These are phyloP conservation scores for Tribolium castaneum DNA, from an alignment of 1,140 invertebrate species.

Conservation along the genomic window DNA sequence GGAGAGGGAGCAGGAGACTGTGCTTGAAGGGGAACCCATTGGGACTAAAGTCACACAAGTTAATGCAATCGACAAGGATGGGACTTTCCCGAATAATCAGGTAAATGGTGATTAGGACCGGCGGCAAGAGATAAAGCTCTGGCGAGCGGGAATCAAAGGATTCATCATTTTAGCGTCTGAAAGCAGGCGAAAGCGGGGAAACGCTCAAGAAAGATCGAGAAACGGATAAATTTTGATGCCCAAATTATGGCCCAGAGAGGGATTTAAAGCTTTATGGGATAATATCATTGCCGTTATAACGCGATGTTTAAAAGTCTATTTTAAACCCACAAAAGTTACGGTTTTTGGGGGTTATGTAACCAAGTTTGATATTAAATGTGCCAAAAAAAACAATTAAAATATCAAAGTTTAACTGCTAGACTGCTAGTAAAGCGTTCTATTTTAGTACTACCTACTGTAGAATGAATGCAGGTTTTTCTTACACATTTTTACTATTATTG, in stretches of 20 bases:
- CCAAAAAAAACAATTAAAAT: too few relatives aligned
- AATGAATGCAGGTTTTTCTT: too few relatives aligned
- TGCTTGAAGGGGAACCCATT: constrained; percentile 91
- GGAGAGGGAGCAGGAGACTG: constrained; percentile 93
- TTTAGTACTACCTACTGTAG: too few relatives aligned
- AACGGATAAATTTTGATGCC: not conserved
- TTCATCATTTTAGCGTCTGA: constrained; percentile 4
- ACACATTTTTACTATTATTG: too few relatives aligned
- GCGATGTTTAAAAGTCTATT: too few relatives aligned
- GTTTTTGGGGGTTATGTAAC: too few relatives aligned
- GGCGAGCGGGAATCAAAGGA: constrained; percentile 4
- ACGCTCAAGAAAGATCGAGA: not conserved
- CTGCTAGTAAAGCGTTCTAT: too few relatives aligned
- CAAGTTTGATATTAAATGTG: too few relatives aligned
- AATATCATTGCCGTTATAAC: too few relatives aligned
- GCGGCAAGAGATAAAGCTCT: not conserved
- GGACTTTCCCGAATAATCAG: constrained; percentile 93
- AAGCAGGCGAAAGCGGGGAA: not conserved
- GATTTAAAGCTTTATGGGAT: not conserved
- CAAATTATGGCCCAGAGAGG: not conserved
- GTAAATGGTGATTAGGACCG: constrained; percentile 67
- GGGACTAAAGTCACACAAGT: constrained; percentile 96
- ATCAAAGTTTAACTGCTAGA: too few relatives aligned
- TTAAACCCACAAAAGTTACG: too few relatives aligned
- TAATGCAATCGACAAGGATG: constrained; percentile 96